Evolutionary conservation across 2,888 invertebrate genomes (phyloP).

Genomic region (Melanchra persicariae): DNA sequence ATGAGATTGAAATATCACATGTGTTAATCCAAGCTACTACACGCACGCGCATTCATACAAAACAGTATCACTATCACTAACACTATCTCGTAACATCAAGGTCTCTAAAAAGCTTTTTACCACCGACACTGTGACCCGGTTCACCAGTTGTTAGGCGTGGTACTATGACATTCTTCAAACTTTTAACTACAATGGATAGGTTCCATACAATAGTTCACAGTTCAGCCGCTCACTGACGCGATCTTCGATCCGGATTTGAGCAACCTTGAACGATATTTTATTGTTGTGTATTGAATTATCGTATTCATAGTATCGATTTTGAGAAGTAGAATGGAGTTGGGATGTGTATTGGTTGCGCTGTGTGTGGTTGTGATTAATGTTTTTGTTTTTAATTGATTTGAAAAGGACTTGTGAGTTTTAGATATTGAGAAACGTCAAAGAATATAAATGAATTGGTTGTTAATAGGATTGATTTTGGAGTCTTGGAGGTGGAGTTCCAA

Average conservation of each 20-base stretch:
- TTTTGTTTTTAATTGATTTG: constrained; percentile 34
- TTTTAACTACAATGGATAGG: constrained; percentile 65
- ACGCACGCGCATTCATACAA: constrained; percentile 8
- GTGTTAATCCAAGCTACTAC: constrained; percentile 10
- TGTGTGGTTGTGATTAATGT: constrained; percentile 60
- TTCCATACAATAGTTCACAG: constrained; percentile 86
- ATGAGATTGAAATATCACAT: constrained; percentile 10
- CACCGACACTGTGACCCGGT: constrained; percentile 69
- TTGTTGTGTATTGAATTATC: constrained; percentile 72
- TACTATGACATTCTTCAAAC: constrained; percentile 85
- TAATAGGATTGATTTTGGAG: background rate
- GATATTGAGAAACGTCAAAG: constrained; percentile 13
- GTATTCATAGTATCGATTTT: constrained; percentile 73
- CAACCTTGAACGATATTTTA: constrained; percentile 85
- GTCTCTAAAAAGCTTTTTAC: constrained; percentile 58
- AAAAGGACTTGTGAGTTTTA: constrained; percentile 9
- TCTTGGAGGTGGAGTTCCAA: background rate
- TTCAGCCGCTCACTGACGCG: constrained; percentile 82
- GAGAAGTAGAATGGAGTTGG: constrained; percentile 22
- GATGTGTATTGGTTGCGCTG: constrained; percentile 17
- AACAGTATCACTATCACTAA: constrained; percentile 20
- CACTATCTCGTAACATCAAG: constrained; percentile 60
- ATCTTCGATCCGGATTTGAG: constrained; percentile 85
- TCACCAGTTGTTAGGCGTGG: constrained; percentile 77
- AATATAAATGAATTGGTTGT: background rate